A percentile compares a stretch with the other conserved stretches of the same genome.
Conservation (phyloP, 2,888 invertebrate species). For the Tinea trinotella region DNA sequence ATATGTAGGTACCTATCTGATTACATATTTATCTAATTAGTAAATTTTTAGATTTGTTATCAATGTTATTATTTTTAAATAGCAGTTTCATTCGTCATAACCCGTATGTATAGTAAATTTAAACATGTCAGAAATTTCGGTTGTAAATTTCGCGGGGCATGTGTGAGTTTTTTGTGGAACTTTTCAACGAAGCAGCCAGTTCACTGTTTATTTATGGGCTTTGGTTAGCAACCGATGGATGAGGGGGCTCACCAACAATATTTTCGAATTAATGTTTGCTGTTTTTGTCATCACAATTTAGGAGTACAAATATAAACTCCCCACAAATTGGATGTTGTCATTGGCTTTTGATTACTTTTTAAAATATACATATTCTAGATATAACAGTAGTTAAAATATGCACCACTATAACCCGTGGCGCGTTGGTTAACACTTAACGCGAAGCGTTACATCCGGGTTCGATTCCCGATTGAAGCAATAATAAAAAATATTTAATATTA, state of each 20-base stretch:
- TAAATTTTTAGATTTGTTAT: no score
- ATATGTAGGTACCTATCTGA: no score
- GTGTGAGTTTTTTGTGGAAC: slow-evolving; percentile 51
- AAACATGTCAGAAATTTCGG: slow-evolving; percentile 60
- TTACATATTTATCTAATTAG: no score
- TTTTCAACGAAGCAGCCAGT: slow-evolving; percentile 67
- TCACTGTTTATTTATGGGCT: slow-evolving; percentile 69
- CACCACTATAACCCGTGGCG: no score
- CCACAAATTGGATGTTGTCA: background rate
- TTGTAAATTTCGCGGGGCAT: slow-evolving; percentile 56
- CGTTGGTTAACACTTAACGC: no score
- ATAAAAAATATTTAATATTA: no score
- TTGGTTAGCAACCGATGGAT: slow-evolving; percentile 50
- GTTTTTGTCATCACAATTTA: slow-evolving; percentile 49
- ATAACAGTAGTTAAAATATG: no score
- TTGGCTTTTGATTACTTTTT: background rate
- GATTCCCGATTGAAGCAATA: no score
- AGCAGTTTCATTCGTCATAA: background rate
- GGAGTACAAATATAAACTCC: slow-evolving; percentile 29
- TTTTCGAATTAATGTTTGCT: slow-evolving; percentile 34
- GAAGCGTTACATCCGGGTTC: no score
- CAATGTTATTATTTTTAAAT: background rate
- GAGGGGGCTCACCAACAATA: slow-evolving; percentile 38
- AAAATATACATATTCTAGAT: background rate
- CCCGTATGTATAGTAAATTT: slow-evolving; percentile 23